A percentile compares a stretch with the other conserved stretches of the same genome.
Evolutionary conservation across 2,797 vertebrate species (phyloP).

Genomic region (Agapornis canus): DNA sequence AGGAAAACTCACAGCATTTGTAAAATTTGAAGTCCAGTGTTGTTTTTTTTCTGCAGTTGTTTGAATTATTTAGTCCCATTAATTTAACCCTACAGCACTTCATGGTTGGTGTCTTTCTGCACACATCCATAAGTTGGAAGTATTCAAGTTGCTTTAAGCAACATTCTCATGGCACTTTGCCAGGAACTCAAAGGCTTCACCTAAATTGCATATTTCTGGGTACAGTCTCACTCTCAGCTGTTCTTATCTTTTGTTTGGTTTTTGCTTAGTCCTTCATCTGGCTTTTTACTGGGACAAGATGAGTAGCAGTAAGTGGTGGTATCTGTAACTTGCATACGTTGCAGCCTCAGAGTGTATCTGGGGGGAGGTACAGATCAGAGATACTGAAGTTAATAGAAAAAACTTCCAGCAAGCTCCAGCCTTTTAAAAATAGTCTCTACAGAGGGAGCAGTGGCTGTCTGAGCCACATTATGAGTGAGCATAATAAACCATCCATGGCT

Average conservation of each 20-base stretch:
- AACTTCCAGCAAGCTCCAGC: not conserved
- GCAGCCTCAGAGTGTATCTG: not conserved
- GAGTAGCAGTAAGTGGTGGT: not conserved
- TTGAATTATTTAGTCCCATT: not conserved
- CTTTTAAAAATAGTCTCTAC: not conserved
- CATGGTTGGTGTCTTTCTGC: not conserved
- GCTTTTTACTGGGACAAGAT: not conserved
- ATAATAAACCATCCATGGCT: not conserved
- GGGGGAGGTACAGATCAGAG: not conserved
- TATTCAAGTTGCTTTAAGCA: not conserved
- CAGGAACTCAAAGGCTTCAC: not conserved
- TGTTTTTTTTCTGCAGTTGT: not conserved
- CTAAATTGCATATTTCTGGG: not conserved
- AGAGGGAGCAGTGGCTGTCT: not conserved
- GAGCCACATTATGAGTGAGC: not conserved
- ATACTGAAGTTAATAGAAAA: not conserved
- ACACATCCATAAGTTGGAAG: not conserved
- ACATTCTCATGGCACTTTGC: not conserved
- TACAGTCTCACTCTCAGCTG: slow-evolving; percentile 2
- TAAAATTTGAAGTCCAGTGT: not conserved
- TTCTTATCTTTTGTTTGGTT: not conserved
- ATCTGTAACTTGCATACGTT: not conserved
- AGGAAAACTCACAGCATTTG: not conserved
- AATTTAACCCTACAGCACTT: not conserved
- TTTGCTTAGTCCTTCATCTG: not conserved